phyloP scores from a whole-genome alignment of 1,140 invertebrate species.

The Adoxophyes honmai region DNA sequence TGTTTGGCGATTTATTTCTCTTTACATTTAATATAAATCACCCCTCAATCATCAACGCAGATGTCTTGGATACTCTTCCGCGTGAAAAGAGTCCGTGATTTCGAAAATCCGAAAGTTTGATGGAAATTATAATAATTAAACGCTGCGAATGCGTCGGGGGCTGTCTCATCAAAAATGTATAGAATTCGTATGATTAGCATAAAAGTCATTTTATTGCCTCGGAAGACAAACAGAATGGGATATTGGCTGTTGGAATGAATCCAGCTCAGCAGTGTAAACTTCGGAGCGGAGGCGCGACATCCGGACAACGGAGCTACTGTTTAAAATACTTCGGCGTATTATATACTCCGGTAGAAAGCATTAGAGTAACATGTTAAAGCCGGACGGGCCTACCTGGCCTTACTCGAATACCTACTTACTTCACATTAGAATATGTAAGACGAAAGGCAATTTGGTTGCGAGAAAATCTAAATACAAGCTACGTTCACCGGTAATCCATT shows the following conservation, averaged over 20 bases:
- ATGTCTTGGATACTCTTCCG: neutral
- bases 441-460: no score
- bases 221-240: constrained; percentile 74
- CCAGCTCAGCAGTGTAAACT: constrained; percentile 42
- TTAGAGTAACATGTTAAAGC: no score
- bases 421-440: no score
- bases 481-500: no score
- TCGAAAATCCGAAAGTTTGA: constrained; percentile 59
- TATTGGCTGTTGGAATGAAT: constrained; percentile 70
- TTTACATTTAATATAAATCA: neutral
- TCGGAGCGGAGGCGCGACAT: neutral
- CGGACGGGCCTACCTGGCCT: no score
- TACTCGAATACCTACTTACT: no score
- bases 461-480: no score
- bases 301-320: neutral
- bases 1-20: neutral
- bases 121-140: constrained; percentile 74
- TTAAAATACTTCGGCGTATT: no score
- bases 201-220: constrained; percentile 76
- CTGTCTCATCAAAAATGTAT: constrained; percentile 76
- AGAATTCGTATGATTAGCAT: constrained; percentile 76
- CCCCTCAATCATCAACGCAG: neutral
- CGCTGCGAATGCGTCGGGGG: constrained; percentile 78
- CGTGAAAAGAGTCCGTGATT: constrained; percentile 29
- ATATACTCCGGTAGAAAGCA: no score